Evolutionary conservation across 2,888 invertebrate genomes (phyloP).

Genomic region (Drosophila borealis): DNA sequence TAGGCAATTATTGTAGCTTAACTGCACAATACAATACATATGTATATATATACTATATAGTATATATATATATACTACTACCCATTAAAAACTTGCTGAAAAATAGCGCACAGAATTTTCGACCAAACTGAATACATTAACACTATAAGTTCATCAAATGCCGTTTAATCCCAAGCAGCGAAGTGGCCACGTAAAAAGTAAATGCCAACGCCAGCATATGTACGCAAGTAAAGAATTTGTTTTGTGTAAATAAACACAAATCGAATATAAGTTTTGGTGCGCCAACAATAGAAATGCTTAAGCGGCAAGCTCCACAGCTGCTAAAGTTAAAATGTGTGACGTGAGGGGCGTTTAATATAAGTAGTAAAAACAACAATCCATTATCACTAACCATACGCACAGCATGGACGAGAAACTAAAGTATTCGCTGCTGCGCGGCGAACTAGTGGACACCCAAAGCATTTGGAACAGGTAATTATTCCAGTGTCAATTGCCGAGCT

Average conservation of each 20-base stretch:
- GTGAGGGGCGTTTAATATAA: constrained; percentile 28
- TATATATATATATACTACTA: too few species aligned
- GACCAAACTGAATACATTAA: neutral
- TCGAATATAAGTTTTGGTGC: constrained; percentile 14
- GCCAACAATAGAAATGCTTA: constrained; percentile 40
- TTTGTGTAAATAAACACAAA: constrained; percentile 25
- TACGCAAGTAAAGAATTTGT: constrained; percentile 22
- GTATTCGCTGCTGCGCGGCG: constrained; percentile 84
- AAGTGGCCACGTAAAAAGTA: constrained; percentile 64
- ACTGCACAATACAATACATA: neutral
- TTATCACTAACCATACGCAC: constrained; percentile 21
- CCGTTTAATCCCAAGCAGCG: constrained; percentile 41
- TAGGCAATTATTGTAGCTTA: too few species aligned
- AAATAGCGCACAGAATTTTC: constrained; percentile 19
- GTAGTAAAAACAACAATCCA: constrained; percentile 27
- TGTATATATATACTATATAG: too few species aligned
- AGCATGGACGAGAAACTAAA: constrained; percentile 84
- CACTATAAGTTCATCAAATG: constrained; percentile 25
- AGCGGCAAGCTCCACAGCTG: constrained; percentile 33
- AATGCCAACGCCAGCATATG: constrained; percentile 18
- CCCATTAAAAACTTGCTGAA: neutral
- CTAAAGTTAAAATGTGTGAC: constrained; percentile 31
- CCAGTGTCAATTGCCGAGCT: too few species aligned
- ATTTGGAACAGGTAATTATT: constrained; percentile 83
- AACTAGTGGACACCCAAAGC: constrained; percentile 84